phyloP scores from a whole-genome alignment of 2,888 invertebrate species.

The Pemphredon lugubris region DNA sequence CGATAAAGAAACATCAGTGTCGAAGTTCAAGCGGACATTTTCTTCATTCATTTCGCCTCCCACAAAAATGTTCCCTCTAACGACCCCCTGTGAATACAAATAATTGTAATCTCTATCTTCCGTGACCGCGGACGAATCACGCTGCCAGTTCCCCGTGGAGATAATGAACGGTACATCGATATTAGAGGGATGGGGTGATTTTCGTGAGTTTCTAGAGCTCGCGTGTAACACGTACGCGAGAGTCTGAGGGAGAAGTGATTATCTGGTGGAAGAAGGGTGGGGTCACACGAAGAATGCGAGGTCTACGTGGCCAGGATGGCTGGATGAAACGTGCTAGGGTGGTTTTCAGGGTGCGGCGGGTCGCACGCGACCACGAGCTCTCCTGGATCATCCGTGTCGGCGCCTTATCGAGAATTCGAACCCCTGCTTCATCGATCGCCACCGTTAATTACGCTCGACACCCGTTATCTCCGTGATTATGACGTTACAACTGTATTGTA shows the following conservation, averaged over 20 bases:
- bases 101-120: not conserved
- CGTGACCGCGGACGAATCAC: conserved; percentile 2
- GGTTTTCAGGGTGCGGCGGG: conserved; percentile 51
- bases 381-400: conserved; percentile 17
- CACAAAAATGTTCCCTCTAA: not conserved
- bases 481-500: too few species aligned
- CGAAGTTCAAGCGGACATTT: too few species aligned
- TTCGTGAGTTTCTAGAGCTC: conserved; percentile 52
- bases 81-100: not conserved
- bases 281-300: conserved; percentile 56
- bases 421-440: conserved; percentile 5
- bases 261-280: conserved; percentile 65
- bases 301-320: conserved; percentile 35
- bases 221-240: conserved; percentile 61
- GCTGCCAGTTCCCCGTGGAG: not conserved
- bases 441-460: not conserved
- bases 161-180: not conserved
- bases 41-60: too few species aligned
- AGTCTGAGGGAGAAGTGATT: conserved; percentile 61
- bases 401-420: conserved; percentile 4
- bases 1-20: too few species aligned
- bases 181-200: conserved; percentile 18
- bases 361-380: conserved; percentile 53
- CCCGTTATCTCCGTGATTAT: not conserved
- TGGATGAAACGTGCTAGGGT: conserved; percentile 13